These are phyloP conservation scores for Nemapogon koenigi DNA, from an alignment of 2,888 invertebrate genomes.

Conservation along the genomic window DNA sequence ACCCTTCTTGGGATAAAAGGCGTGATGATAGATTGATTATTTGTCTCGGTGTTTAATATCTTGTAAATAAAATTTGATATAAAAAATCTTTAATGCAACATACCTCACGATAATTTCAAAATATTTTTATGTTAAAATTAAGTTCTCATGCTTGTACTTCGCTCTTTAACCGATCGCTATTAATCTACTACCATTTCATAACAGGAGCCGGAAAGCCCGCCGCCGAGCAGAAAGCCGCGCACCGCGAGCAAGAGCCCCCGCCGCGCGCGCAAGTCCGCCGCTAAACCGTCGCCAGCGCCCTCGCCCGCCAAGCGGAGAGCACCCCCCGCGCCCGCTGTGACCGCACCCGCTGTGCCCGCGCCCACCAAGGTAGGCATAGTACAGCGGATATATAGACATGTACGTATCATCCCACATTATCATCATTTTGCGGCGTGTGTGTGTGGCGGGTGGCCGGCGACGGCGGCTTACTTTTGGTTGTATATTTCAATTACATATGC, in stretches of 20 bases:
- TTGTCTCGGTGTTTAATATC: no score
- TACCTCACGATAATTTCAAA: no score
- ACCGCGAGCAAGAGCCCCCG: slow-evolving; percentile 10
- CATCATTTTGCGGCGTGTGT: slow-evolving; percentile 3
- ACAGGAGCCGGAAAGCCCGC: slow-evolving; percentile 3
- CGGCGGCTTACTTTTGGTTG: neutral
- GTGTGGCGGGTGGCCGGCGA: slow-evolving; percentile 11
- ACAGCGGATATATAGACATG: slow-evolving; percentile 66
- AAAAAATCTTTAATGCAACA: no score
- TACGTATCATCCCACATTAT: slow-evolving; percentile 42
- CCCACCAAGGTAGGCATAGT: slow-evolving; percentile 66
- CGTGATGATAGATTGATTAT: no score
- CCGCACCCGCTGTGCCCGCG: slow-evolving; percentile 45
- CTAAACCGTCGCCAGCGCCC: slow-evolving; percentile 20
- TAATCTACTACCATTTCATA: slow-evolving; percentile 5
- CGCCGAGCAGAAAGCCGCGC: slow-evolving; percentile 9
- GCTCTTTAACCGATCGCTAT: no score
- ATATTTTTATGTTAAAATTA: no score
- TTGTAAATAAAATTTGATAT: no score
- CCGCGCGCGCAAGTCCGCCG: slow-evolving; percentile 40
- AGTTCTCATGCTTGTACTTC: no score
- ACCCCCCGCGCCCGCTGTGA: slow-evolving; percentile 32
- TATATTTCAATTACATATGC: neutral
- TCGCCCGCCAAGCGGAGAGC: slow-evolving; percentile 33
- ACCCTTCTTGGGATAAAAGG: no score